These are phyloP conservation scores for Drosophila hawaiiensis DNA, from an alignment of 2,888 invertebrate genomes.

Conservation along the genomic window DNA sequence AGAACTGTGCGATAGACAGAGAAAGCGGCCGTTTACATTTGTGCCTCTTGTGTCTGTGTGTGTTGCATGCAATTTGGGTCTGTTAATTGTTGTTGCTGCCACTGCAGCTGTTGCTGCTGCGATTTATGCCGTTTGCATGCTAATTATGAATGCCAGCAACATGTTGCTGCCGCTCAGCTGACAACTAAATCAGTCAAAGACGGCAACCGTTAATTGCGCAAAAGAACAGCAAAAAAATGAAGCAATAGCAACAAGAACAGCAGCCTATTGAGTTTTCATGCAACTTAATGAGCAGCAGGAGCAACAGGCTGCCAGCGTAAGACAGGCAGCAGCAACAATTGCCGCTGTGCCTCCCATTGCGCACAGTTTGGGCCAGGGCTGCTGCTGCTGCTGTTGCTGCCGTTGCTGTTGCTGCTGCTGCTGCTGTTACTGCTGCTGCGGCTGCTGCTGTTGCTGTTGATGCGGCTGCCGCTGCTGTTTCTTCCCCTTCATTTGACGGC, in stretches of 20 bases:
- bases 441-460: neutral
- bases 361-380: slow-evolving; percentile 64
- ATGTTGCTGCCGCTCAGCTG: slow-evolving; percentile 66
- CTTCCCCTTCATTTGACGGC: slow-evolving; percentile 53
- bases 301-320: slow-evolving; percentile 59
- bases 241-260: slow-evolving; percentile 5
- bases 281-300: slow-evolving; percentile 76
- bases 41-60: slow-evolving; percentile 6
- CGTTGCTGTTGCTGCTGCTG: neutral
- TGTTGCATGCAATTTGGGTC: slow-evolving; percentile 76
- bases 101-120: slow-evolving; percentile 43
- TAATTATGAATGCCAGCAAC: slow-evolving; percentile 71
- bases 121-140: slow-evolving; percentile 80
- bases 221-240: slow-evolving; percentile 14
- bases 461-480: neutral
- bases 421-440: neutral
- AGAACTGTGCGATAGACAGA: slow-evolving; percentile 25
- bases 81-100: slow-evolving; percentile 76
- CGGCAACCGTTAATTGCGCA: slow-evolving; percentile 56
- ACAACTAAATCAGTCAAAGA: slow-evolving; percentile 79
- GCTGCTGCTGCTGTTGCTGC: slow-evolving; percentile 3
- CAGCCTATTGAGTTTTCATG: slow-evolving; percentile 74
- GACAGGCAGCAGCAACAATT: slow-evolving; percentile 57
- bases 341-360: slow-evolving; percentile 69
- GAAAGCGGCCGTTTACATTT: slow-evolving; percentile 37